A percentile compares a stretch with the other conserved stretches of the same genome.
phyloP scores from a whole-genome alignment of 2,888 invertebrate genomes.

The Enoplolaimus lenunculus region DNA sequence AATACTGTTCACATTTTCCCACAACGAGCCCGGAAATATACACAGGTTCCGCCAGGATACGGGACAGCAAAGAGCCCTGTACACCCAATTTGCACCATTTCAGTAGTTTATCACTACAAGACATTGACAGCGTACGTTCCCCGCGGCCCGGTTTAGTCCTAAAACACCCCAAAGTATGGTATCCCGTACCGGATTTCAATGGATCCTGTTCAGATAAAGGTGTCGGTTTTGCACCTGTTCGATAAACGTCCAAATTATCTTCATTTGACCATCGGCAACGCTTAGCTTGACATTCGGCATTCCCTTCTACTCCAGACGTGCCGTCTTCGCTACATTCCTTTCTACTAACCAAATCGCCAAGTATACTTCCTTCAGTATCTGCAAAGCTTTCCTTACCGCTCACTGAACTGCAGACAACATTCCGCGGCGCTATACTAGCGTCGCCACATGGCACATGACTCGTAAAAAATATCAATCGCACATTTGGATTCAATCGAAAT shows the following conservation, averaged over 20 bases:
- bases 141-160: slow-evolving; percentile 82
- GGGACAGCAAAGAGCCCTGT: slow-evolving; percentile 61
- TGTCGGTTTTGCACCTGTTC: slow-evolving; percentile 77
- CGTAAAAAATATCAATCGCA: not conserved
- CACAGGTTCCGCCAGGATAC: slow-evolving; percentile 55
- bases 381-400: not conserved
- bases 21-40: slow-evolving; percentile 58
- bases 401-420: not conserved
- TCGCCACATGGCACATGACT: not conserved
- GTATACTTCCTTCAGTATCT: slow-evolving; percentile 74
- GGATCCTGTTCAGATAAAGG: slow-evolving; percentile 49
- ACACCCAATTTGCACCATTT: slow-evolving; percentile 72
- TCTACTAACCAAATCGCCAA: slow-evolving; percentile 47
- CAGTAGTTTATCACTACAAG: slow-evolving; percentile 84
- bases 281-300: not conserved
- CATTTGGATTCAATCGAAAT: not conserved
- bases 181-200: slow-evolving; percentile 49
- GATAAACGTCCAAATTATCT: slow-evolving; percentile 46
- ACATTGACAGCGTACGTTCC: slow-evolving; percentile 68
- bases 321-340: not conserved
- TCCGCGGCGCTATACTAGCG: not conserved
- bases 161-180: slow-evolving; percentile 56
- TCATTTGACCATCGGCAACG: not conserved
- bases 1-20: slow-evolving; percentile 33
- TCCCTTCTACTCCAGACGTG: not conserved